phyloP scores from a whole-genome alignment of 2,113 vertebrate genomes.

The Malurus cyaneus region DNA sequence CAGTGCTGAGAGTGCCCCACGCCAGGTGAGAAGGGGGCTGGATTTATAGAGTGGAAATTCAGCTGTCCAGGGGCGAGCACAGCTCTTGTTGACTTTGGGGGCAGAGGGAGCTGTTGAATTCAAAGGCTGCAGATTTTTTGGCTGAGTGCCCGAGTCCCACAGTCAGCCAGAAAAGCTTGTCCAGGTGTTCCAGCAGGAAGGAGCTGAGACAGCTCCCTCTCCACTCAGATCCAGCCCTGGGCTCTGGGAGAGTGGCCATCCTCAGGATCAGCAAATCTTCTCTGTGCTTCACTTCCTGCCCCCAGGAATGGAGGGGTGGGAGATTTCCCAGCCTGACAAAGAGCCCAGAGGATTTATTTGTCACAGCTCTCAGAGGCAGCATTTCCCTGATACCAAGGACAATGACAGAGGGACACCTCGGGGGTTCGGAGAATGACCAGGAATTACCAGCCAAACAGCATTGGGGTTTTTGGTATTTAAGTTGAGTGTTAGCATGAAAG shows the following conservation, averaged over 20 bases:
- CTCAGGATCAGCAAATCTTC: fast-evolving
- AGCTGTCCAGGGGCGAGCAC: neutral
- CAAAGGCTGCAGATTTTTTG: neutral
- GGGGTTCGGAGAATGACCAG: neutral
- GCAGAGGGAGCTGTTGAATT: neutral
- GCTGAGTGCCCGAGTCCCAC: neutral
- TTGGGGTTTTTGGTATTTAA: neutral
- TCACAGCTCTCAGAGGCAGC: neutral
- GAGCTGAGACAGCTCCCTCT: neutral
- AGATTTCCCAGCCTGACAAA: neutral
- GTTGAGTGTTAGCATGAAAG: neutral
- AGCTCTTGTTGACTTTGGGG: neutral
- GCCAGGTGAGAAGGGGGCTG: neutral
- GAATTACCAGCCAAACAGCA: neutral
- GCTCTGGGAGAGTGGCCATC: neutral
- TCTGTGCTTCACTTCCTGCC: neutral
- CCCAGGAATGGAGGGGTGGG: neutral
- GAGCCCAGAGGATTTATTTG: neutral
- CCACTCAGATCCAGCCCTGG: fast-evolving
- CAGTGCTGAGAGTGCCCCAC: neutral
- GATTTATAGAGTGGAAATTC: neutral
- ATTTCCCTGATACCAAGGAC: neutral
- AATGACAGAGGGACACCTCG: neutral
- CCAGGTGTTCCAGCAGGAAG: neutral
- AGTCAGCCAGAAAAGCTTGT: neutral